A percentile compares a stretch with the other conserved stretches of the same genome.
Evolutionary conservation across 2,113 vertebrate genomes (phyloP).

Genomic region (Bagarius yarrelli): DNA sequence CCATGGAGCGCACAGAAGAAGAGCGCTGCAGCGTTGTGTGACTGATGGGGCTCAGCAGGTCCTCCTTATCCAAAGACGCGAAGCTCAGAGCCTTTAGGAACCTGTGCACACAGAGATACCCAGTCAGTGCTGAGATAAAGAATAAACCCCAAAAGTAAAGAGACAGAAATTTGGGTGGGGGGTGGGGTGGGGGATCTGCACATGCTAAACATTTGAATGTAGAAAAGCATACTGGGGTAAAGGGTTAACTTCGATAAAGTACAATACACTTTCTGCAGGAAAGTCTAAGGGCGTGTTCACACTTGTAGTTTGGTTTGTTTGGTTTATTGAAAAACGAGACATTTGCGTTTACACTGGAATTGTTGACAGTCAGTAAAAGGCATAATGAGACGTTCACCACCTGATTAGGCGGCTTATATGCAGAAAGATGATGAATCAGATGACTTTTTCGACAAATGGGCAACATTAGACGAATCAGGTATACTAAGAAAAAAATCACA

Average conservation of each 20-base stretch:
- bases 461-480: too few relatives aligned
- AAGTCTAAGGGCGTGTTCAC: not conserved
- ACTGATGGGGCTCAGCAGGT: slow-evolving; percentile 95
- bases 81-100: slow-evolving; percentile 98
- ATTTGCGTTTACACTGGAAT: too few relatives aligned
- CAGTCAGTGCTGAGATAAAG: not conserved
- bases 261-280: not conserved
- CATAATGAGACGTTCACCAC: too few relatives aligned
- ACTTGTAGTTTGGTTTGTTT: too few relatives aligned
- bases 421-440: too few relatives aligned
- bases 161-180: not conserved
- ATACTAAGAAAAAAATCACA: too few relatives aligned
- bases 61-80: slow-evolving; percentile 96
- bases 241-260: slow-evolving; percentile 8
- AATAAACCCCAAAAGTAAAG: not conserved
- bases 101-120: slow-evolving; percentile 69
- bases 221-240: not conserved
- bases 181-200: not conserved
- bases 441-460: too few relatives aligned
- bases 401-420: too few relatives aligned
- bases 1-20: slow-evolving; percentile 96
- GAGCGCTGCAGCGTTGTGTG: slow-evolving; percentile 94
- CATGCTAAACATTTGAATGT: not conserved
- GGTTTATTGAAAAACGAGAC: too few relatives aligned
- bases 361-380: too few relatives aligned